Base-by-base conservation (phyloP, 1,140 invertebrate species). In the Aphis craccivora region DNA sequence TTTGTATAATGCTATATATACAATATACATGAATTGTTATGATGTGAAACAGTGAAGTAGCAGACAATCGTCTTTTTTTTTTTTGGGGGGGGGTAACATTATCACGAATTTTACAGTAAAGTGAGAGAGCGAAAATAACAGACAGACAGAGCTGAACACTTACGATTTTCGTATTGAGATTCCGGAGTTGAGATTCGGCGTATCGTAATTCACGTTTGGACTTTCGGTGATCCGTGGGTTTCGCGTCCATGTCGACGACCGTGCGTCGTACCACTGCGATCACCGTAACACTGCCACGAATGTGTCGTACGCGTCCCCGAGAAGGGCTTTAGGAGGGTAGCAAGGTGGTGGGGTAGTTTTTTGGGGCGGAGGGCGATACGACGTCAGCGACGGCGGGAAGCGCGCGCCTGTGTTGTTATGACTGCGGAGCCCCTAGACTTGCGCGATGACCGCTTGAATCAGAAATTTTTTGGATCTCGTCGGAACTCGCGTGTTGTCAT, bases 161-260 rank as follows among this genome's bases (percentile, higher is more conserved):
- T 86, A 93, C 91, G 45, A 93, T 86, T 93, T 93, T 93, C 48
- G 81, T 55, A 37, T 93, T 93, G 45, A 93, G 76, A 53, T 93
- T 84, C 8, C 81, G 30, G 1, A 93, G 81, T 23, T 93, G 91
- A 37, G 55, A 83, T 30, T 93, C 91, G 35, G 91, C 91, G 76
- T 93, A 53, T 23, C 91, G 91, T 35, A 40, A 53, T 40, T 93
- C 91, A 18, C 91, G 91, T 40, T 92, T 93, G n/a, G 91, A 30
- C 91, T 86, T 84, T 4, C 76, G 67, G 45, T 35, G 67, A 35
- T 91, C 81, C 23, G 91, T 14, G 48, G 48, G 9, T 7, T 93
- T 93, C 81, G 91, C 48, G 35, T 84, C 91, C 81, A 84, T 84
- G 43, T 84, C 67, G 22, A 14, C 22, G 23, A 35, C n/a, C 87